A percentile compares a stretch with the other conserved stretches of the same genome.
These are phyloP conservation scores for Dryobotodes eremita DNA, from an alignment of 2,888 invertebrate species.

Conservation along the genomic window DNA sequence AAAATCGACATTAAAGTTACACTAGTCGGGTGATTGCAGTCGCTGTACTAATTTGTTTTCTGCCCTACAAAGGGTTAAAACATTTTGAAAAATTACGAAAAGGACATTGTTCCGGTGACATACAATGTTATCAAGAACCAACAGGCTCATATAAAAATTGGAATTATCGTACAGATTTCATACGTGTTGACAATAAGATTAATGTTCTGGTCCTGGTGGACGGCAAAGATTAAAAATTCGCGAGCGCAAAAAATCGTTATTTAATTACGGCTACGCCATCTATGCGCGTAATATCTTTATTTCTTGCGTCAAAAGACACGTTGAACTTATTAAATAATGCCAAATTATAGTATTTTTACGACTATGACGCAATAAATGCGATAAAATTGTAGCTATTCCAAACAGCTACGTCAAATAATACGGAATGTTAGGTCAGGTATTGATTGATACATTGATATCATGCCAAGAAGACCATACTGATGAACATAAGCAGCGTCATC, in stretches of 20 bases:
- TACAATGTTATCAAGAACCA: not conserved
- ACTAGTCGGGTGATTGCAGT: not conserved
- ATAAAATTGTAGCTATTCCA: slow-evolving; percentile 32
- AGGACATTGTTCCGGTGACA: not conserved
- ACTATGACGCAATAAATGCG: slow-evolving; percentile 22
- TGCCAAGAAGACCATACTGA: slow-evolving; percentile 15
- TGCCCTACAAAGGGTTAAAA: not conserved
- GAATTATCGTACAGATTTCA: not conserved
- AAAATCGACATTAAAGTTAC: not conserved
- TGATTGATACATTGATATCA: slow-evolving; percentile 37
- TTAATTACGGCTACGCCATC: not conserved
- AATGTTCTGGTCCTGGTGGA: not conserved
- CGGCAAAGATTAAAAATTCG: not conserved
- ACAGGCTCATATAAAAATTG: not conserved
- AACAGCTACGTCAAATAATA: slow-evolving; percentile 14
- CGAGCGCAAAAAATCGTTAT: not conserved
- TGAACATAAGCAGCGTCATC: not conserved
- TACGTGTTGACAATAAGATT: not conserved
- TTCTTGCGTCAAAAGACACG: slow-evolving; percentile 3
- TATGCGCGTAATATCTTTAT: not conserved
- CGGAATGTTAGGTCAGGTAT: not conserved
- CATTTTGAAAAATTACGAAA: not conserved
- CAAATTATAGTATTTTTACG: slow-evolving; percentile 30
- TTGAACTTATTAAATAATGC: slow-evolving; percentile 16
- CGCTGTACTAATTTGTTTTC: not conserved